Percentiles rank a stretch among this genome's conserved stretches.
Conservation (phyloP, 2,113 vertebrate species). For the Camarhynchus parvulus region DNA sequence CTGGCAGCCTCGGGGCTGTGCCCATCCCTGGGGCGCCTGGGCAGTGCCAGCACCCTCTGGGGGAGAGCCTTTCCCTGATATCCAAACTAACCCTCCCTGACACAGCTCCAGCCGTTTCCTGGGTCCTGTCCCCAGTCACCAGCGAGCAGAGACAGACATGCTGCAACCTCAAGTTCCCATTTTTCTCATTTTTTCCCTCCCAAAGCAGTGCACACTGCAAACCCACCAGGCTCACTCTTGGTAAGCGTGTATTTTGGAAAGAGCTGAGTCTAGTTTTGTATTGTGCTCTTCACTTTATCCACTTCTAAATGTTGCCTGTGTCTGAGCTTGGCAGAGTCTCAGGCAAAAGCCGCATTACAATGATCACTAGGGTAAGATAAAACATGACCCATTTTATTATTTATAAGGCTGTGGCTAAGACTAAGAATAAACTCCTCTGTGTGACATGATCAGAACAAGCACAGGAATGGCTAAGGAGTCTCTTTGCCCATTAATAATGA, state of each 20-base stretch:
- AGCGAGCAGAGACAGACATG: background rate
- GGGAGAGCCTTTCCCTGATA: accelerated
- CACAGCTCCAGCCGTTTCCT: accelerated
- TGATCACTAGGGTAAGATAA: conserved; percentile 60
- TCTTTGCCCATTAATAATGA: conserved; percentile 80
- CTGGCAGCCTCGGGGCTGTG: background rate
- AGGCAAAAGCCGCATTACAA: conserved; percentile 51
- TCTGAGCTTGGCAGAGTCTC: conserved; percentile 49
- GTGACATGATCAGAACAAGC: conserved; percentile 74
- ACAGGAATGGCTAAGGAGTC: conserved; percentile 14
- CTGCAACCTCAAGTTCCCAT: background rate
- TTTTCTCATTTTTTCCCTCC: background rate
- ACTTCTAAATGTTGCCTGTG: conserved; percentile 17
- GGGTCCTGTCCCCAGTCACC: background rate
- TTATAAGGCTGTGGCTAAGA: conserved; percentile 68
- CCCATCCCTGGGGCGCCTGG: background rate
- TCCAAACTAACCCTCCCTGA: accelerated
- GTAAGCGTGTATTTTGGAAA: accelerated
- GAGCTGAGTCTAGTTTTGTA: background rate
- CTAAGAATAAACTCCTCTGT: conserved; percentile 62
- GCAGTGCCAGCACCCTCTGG: background rate
- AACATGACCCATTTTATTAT: conserved; percentile 67
- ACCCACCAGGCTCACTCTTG: accelerated
- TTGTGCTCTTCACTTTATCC: background rate
- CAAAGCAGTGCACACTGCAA: background rate